A percentile compares a stretch with the other conserved stretches of the same genome.
phyloP scores from a whole-genome alignment of 2,888 invertebrate genomes.

The Noctua pronuba region DNA sequence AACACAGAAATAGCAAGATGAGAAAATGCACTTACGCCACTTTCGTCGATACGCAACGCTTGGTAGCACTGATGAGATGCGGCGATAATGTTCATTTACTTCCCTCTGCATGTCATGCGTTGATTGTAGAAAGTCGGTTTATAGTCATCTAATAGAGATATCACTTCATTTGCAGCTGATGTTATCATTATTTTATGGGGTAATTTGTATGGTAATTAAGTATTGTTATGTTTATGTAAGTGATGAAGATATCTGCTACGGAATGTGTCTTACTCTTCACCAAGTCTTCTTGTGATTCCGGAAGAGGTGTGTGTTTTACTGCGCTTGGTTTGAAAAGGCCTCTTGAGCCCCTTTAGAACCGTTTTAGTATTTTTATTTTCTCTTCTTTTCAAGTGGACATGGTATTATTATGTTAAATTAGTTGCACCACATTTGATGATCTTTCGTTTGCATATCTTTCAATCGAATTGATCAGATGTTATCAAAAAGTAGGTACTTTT shows the following conservation, averaged over 20 bases:
- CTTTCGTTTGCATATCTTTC: background rate
- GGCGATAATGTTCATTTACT: slow-evolving; percentile 66
- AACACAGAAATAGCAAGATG: slow-evolving; percentile 61
- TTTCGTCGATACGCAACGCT: slow-evolving; percentile 77
- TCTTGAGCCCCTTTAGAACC: background rate
- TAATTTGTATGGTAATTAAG: slow-evolving; percentile 47
- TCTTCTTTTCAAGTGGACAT: background rate
- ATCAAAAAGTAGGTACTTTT: background rate
- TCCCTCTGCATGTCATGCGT: slow-evolving; percentile 61
- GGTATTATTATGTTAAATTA: background rate
- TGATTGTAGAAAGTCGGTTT: slow-evolving; percentile 61
- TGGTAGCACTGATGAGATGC: slow-evolving; percentile 74
- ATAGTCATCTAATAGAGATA: slow-evolving; percentile 26
- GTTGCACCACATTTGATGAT: background rate
- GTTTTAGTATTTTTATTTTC: background rate
- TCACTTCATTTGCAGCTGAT: slow-evolving; percentile 39
- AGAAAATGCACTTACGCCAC: slow-evolving; percentile 70
- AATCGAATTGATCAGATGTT: background rate
- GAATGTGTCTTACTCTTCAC: background rate
- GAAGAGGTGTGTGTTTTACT: background rate
- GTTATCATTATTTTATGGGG: slow-evolving; percentile 36
- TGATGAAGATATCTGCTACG: background rate
- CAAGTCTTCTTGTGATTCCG: background rate
- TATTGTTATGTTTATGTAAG: slow-evolving; percentile 32
- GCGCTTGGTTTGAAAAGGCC: too few relatives aligned